Evolutionary conservation across 2,888 invertebrate genomes (phyloP).

Genomic region (Tuta absoluta): DNA sequence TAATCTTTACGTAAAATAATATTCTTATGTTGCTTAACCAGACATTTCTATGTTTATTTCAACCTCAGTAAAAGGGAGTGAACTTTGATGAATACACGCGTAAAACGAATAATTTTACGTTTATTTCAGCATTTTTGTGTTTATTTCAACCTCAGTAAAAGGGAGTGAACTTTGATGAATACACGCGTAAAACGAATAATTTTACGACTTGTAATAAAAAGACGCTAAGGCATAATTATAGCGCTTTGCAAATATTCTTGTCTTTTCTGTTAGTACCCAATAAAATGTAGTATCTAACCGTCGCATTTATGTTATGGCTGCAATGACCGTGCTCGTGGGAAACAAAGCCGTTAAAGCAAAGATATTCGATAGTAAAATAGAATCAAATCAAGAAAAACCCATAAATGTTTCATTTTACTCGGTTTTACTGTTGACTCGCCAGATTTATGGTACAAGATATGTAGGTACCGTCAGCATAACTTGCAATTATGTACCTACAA

Average conservation of each 20-base stretch:
- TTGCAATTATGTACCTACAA: slow-evolving; percentile 19
- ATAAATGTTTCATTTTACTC: slow-evolving; percentile 27
- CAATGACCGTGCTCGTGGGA: slow-evolving; percentile 42
- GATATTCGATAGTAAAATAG: slow-evolving; percentile 44
- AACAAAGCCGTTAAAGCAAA: slow-evolving; percentile 49
- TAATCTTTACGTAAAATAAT: no score
- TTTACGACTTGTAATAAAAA: slow-evolving; percentile 53
- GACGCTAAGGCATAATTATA: slow-evolving; percentile 45
- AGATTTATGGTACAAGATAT: slow-evolving; percentile 21
- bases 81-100: slow-evolving; percentile 45
- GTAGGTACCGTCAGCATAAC: slow-evolving; percentile 18
- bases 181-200: slow-evolving; percentile 49
- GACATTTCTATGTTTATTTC: neutral
- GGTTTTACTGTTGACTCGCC: slow-evolving; percentile 21
- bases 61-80: slow-evolving; percentile 22
- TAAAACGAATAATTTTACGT: slow-evolving; percentile 49
- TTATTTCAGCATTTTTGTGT: neutral
- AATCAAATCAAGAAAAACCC: slow-evolving; percentile 44
- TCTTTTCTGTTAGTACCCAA: slow-evolving; percentile 44
- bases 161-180: slow-evolving; percentile 42
- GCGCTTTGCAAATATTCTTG: slow-evolving; percentile 46
- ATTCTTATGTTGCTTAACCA: no score
- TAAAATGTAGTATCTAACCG: slow-evolving; percentile 39
- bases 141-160: neutral
- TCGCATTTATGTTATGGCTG: slow-evolving; percentile 36